A percentile compares a stretch with the other conserved stretches of the same genome.
phyloP scores from a whole-genome alignment of 2,888 invertebrate species.

The Ectemnius cavifrons region DNA sequence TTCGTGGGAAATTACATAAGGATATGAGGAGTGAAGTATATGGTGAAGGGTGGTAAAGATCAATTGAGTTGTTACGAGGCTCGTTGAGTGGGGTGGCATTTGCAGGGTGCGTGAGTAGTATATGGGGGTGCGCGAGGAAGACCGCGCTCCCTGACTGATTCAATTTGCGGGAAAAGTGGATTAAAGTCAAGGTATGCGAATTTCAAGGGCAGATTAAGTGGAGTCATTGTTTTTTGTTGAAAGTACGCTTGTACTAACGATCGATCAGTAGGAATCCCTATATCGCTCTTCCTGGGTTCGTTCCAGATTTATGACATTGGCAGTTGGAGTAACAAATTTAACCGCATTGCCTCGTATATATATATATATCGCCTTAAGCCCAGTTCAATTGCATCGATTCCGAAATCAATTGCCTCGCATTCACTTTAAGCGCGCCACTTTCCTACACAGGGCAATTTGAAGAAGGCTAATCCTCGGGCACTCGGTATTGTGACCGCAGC shows the following conservation, averaged over 20 bases:
- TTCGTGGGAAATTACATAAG: neutral
- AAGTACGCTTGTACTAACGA: slow-evolving; percentile 39
- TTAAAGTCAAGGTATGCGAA: slow-evolving; percentile 65
- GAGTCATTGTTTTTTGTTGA: slow-evolving; percentile 49
- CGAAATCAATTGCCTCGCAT: no score
- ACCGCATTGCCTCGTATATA: neutral
- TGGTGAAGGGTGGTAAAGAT: no score
- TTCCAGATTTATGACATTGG: slow-evolving; percentile 32
- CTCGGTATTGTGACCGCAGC: neutral
- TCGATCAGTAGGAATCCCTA: slow-evolving; percentile 55
- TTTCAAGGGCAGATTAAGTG: slow-evolving; percentile 62
- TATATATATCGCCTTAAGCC: no score
- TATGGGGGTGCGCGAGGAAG: slow-evolving; percentile 7
- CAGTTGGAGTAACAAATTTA: slow-evolving; percentile 11
- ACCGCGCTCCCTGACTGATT: slow-evolving; percentile 28
- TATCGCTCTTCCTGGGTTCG: slow-evolving; percentile 37
- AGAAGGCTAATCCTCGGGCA: no score
- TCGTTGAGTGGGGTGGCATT: no score
- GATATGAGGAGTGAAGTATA: neutral
- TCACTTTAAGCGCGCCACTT: no score
- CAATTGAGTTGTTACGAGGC: no score
- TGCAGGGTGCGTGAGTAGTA: no score
- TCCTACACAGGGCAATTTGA: no score
- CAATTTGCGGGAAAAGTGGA: slow-evolving; percentile 50
- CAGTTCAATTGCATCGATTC: no score